Base-by-base conservation (phyloP, 2,888 invertebrate species). In the Troglohyphantes excavatus region DNA sequence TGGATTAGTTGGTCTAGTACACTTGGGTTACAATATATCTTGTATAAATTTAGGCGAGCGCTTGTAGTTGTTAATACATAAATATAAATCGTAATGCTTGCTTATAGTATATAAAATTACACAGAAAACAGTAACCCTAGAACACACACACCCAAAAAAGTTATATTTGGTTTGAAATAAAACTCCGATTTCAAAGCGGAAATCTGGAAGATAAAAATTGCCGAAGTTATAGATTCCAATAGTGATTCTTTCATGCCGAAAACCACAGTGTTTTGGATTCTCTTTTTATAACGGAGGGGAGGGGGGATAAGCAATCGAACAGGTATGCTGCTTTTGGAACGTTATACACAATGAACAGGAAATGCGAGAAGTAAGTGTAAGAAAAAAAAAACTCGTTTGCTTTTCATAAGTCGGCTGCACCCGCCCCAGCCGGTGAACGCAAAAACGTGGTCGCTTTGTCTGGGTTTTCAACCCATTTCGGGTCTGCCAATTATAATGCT, bases 281-380 rank as follows among this genome's bases (percentile, higher is more conserved):
- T 33, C 33, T 23, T 59, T 59, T 73, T 88, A 63, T 88, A 88
- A 88, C 87, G 87, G 87, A 72, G 87, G 81, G 67, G 85, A 6
- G 26, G 33, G 59, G 43, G 67, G 67, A n/a, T n/a, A 87, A 53
- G 87, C 65, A 23, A 70, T 46, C 39, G 39, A 75, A 81, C 87
- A 81, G 73, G 87, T 81, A 73, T 43, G 61, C 63, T 19, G 43
- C 61, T 59, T 53, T 39, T 33, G 53, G 61, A 27, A 53, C 39
- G 7, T 53, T n/a, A 17, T 17, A 17, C 59, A 88, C 87, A 88
- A 88, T 88, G 87, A 88, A 88, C 87, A 88, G 87, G 87, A 88
- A 88, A 88, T 81, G 81, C 72, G 87, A 73, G 87, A 73, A 81
- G 78, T 79, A 72, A 79, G 79, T n/a, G n/a, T 65, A 68, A 79